These are phyloP conservation scores for Oenanthe melanoleuca DNA, from an alignment of 2,113 vertebrate species.

Conservation along the genomic window DNA sequence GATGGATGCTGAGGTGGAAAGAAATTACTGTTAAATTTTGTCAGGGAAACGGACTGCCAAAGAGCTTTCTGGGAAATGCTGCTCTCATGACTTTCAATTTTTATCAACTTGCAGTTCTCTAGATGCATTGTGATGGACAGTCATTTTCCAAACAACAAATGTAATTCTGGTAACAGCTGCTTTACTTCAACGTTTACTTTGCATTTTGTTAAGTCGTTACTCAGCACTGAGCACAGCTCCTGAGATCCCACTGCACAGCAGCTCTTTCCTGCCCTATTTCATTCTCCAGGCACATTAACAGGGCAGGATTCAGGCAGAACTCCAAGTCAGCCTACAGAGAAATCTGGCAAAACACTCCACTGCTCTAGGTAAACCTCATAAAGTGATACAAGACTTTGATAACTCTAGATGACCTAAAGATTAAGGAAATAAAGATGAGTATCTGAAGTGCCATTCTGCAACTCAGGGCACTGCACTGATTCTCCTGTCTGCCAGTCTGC, in stretches of 20 bases:
- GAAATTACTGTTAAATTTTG: neutral
- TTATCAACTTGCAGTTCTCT: neutral
- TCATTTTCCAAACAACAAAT: neutral
- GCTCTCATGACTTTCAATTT: neutral
- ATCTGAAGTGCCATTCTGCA: neutral
- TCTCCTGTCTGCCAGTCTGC: neutral
- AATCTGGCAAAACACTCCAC: neutral
- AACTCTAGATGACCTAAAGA: neutral
- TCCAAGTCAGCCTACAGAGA: neutral
- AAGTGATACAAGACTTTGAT: neutral
- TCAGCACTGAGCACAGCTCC: neutral
- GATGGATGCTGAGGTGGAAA: neutral
- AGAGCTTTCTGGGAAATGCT: neutral
- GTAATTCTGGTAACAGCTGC: neutral
- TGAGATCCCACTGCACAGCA: fast-evolving
- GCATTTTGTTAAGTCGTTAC: neutral
- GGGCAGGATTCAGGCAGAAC: neutral
- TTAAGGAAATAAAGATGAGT: neutral
- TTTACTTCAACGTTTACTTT: neutral
- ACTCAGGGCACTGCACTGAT: neutral
- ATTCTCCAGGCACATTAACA: neutral
- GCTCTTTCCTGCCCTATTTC: neutral
- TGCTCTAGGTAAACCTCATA: neutral
- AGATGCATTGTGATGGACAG: neutral
- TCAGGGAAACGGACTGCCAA: neutral